Conservation (phyloP, 1,140 invertebrate genomes). For the Papilio polytes region DNA sequence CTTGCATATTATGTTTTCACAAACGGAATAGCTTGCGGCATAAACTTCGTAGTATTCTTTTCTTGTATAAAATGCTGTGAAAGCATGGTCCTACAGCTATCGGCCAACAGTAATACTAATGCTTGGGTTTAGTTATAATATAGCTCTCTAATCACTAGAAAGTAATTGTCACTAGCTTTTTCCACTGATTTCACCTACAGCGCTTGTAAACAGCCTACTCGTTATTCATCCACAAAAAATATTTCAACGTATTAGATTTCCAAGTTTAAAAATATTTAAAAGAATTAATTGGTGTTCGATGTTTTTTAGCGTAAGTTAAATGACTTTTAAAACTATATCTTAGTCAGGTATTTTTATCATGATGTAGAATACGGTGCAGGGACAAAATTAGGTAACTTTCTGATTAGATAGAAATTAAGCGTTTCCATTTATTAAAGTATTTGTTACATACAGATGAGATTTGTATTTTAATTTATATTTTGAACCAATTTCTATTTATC, state of each 20-base stretch:
- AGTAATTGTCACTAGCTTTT: slow-evolving; percentile 22
- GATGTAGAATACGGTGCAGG: too few relatives aligned
- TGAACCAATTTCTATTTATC: not conserved
- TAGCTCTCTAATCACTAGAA: slow-evolving; percentile 16
- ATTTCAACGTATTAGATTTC: not conserved
- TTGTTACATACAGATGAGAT: too few relatives aligned
- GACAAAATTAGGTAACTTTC: too few relatives aligned
- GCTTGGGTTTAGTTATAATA: not conserved
- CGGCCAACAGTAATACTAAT: not conserved
- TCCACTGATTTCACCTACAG: not conserved
- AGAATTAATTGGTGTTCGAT: too few relatives aligned
- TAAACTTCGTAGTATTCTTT: not conserved
- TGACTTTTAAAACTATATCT: too few relatives aligned
- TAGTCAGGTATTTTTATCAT: too few relatives aligned
- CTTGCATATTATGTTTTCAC: not conserved
- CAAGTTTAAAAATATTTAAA: not conserved
- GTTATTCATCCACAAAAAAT: not conserved
- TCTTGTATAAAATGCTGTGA: not conserved
- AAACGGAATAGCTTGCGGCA: not conserved
- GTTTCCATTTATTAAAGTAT: too few relatives aligned
- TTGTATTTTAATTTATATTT: not conserved
- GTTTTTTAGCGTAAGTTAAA: too few relatives aligned
- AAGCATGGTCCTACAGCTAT: not conserved
- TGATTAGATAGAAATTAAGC: too few relatives aligned
- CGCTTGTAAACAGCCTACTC: not conserved